These are phyloP conservation scores for Drosophila mercatorum DNA, from an alignment of 2,888 invertebrate genomes.

Conservation along the genomic window DNA sequence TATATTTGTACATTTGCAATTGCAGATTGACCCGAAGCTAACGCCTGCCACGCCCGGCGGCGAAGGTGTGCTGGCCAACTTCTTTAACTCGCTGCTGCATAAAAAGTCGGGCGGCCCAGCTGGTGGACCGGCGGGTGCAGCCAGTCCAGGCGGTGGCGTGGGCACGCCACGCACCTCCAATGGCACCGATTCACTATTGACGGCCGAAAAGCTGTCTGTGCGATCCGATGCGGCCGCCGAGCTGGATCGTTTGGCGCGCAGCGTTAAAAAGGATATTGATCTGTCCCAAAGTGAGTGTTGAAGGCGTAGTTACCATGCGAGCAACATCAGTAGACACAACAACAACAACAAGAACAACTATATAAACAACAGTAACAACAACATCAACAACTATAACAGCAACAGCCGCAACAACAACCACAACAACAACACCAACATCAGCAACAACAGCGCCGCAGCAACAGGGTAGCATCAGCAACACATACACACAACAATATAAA, in stretches of 20 bases:
- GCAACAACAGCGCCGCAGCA: slow-evolving; percentile 13
- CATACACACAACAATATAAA: slow-evolving; percentile 11
- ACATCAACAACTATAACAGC: slow-evolving; percentile 1
- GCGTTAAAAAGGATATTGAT: slow-evolving; percentile 85
- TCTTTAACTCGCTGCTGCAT: slow-evolving; percentile 98
- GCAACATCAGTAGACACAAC: slow-evolving; percentile 14
- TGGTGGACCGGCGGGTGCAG: slow-evolving; percentile 50
- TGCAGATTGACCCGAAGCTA: slow-evolving; percentile 90
- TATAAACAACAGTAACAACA: slow-evolving; percentile 12
- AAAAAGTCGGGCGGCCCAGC: slow-evolving; percentile 94
- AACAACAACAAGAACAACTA: slow-evolving; percentile 6
- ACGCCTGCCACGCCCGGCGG: slow-evolving; percentile 91
- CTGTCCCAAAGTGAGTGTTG: slow-evolving; percentile 85
- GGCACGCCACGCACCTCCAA: slow-evolving; percentile 83
- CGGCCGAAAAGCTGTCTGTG: slow-evolving; percentile 90
- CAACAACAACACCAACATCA: slow-evolving; percentile 10
- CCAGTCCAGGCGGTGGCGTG: slow-evolving; percentile 84
- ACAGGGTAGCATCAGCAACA: slow-evolving; percentile 13
- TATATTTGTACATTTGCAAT: not conserved
- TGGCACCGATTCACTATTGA: slow-evolving; percentile 81
- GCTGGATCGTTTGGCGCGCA: slow-evolving; percentile 93
- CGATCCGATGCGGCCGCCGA: slow-evolving; percentile 96
- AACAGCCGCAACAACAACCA: slow-evolving; percentile 10
- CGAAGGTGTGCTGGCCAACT: slow-evolving; percentile 98
- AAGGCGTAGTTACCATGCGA: slow-evolving; percentile 24